Evolutionary conservation across 30 jellyfish, hydroid and myxozoan genomes (phyloP).

Genomic region (Pelagia noctiluca): DNA sequence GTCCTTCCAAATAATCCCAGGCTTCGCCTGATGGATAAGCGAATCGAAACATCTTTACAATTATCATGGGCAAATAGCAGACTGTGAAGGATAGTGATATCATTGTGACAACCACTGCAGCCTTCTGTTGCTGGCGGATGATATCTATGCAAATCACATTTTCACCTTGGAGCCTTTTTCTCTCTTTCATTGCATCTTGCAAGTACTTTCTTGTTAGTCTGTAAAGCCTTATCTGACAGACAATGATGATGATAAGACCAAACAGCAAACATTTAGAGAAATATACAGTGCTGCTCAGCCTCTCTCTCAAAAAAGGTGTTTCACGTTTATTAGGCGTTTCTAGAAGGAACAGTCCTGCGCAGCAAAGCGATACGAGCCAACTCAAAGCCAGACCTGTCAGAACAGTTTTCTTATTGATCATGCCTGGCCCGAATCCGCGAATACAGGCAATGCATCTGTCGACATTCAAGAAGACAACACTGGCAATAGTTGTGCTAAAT

Average conservation of each 20-base stretch:
- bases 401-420: not conserved
- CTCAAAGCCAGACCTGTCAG: not conserved
- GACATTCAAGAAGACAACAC: not conserved
- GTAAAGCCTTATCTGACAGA: not conserved
- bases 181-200: not conserved
- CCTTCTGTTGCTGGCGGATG: not conserved
- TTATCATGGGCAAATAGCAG: slow-evolving; percentile 3
- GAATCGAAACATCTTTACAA: slow-evolving; percentile 1
- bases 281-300: not conserved
- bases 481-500: not conserved
- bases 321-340: not conserved
- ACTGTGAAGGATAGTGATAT: not conserved
- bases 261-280: not conserved
- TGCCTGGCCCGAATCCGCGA: not conserved
- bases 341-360: slow-evolving; percentile 12
- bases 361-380: not conserved
- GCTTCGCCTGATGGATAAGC: not conserved
- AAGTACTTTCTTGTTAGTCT: not conserved
- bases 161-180: not conserved
- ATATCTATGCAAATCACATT: not conserved
- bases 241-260: slow-evolving; percentile 6
- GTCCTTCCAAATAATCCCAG: not conserved
- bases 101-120: not conserved
- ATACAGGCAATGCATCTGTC: slow-evolving; percentile 19
- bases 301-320: slow-evolving; percentile 10